These are phyloP conservation scores for Sphaeramia orbicularis DNA, from an alignment of 2,797 vertebrate species.

Conservation along the genomic window DNA sequence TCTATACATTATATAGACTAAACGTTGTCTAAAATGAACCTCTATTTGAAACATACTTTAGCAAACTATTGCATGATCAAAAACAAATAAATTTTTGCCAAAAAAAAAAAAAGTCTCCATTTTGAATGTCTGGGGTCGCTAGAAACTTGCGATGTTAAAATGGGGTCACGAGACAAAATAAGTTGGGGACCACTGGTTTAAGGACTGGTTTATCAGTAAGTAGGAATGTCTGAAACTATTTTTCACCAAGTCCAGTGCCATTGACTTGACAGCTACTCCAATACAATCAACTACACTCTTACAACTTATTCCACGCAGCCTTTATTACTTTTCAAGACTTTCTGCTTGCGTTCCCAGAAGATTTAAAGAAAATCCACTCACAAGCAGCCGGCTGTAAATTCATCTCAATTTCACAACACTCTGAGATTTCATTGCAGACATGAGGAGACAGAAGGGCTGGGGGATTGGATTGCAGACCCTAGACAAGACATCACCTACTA, in stretches of 20 bases:
- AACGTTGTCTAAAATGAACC: too few species aligned
- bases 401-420: conserved; percentile 43
- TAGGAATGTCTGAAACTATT: background rate
- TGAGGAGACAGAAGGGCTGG: conserved; percentile 16
- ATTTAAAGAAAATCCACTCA: conserved; percentile 32
- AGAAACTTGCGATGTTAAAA: too few species aligned
- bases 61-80: too few species aligned
- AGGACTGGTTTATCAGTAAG: background rate
- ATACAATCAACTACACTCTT: conserved; percentile 6
- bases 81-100: too few species aligned
- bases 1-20: too few species aligned
- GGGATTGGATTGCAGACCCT: conserved; percentile 51
- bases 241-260: conserved; percentile 4
- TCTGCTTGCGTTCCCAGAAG: conserved; percentile 25
- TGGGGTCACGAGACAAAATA: too few species aligned
- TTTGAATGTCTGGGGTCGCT: too few species aligned
- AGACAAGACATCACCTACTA: conserved; percentile 20
- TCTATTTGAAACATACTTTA: too few species aligned
- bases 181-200: too few species aligned
- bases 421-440: conserved; percentile 23
- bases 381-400: conserved; percentile 27
- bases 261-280: conserved; percentile 14
- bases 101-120: too few species aligned
- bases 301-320: conserved; percentile 24
- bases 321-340: conserved; percentile 63